Percentiles rank a stretch among this genome's conserved stretches.
Conservation (phyloP, 1,140 invertebrate species). For the Onthophagus taurus region DNA sequence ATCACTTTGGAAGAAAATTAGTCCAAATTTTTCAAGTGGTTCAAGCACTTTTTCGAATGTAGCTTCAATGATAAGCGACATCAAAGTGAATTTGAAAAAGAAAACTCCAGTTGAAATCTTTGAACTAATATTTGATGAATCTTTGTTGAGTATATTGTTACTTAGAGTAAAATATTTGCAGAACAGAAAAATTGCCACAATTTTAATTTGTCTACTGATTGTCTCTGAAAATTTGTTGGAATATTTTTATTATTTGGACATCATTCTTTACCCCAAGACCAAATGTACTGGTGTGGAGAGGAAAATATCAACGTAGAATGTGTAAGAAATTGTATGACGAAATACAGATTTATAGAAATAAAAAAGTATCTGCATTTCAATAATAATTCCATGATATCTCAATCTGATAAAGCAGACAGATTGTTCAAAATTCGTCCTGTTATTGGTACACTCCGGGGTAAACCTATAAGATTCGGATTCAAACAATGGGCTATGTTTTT, state of each 20-base stretch:
- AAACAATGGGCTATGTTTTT: no score
- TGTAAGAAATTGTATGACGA: conserved; percentile 4
- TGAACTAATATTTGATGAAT: conserved; percentile 7
- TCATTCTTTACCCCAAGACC: conserved; percentile 2
- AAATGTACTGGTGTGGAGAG: conserved; percentile 6
- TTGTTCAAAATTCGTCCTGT: conserved; percentile 1
- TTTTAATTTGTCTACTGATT: conserved; percentile 4
- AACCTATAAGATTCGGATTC: no score
- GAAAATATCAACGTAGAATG: background rate
- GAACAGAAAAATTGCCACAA: conserved; percentile 2
- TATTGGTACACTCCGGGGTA: no score
- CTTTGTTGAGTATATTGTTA: background rate
- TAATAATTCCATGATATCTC: conserved; percentile 1
- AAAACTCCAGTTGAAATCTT: conserved; percentile 7
- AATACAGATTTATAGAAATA: conserved; percentile 9
- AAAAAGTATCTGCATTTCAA: conserved; percentile 6
- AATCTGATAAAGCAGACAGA: background rate
- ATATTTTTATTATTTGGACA: no score
- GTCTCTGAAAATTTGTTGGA: conserved; percentile 3
- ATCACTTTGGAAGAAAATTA: no score
- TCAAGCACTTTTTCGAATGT: no score
- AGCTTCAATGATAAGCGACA: no score
- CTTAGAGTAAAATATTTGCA: conserved; percentile 3
- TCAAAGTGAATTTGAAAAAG: no score
- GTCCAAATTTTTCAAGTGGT: no score